Percentiles rank a stretch among this genome's conserved stretches.
phyloP scores from a whole-genome alignment of 2,888 invertebrate genomes.

The Teinopalpus imperialis region DNA sequence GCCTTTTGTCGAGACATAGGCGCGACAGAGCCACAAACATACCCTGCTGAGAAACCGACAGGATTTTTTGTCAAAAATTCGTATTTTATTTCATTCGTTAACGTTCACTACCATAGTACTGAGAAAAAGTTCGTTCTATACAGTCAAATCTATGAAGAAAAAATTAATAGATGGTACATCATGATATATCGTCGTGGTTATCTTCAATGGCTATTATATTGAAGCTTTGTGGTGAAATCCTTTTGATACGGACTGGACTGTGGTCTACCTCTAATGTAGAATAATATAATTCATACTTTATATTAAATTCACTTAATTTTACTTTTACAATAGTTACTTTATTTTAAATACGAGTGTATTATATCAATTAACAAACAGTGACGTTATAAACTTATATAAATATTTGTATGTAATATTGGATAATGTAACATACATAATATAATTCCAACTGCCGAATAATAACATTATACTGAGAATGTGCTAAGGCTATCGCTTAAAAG shows the following conservation, averaged over 20 bases:
- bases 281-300: no score
- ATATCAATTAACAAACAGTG: no score
- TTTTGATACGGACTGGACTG: conserved; percentile 34
- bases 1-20: conserved; percentile 78
- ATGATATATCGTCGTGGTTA: conserved; percentile 67
- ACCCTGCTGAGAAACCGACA: conserved; percentile 72
- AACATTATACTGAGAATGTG: no score
- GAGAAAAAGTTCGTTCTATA: conserved; percentile 52
- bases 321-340: no score
- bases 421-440: no score
- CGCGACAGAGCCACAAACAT: conserved; percentile 80
- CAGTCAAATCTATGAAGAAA: conserved; percentile 41
- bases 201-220: conserved; percentile 56
- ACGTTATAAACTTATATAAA: no score
- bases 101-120: conserved; percentile 46
- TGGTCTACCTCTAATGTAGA: conserved; percentile 33
- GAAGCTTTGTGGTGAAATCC: conserved; percentile 52
- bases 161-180: conserved; percentile 68
- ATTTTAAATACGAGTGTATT: no score
- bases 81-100: conserved; percentile 78
- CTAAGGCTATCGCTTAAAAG: no score
- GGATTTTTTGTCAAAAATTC: conserved; percentile 65
- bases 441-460: no score
- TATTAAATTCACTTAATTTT: no score
- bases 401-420: no score